Evolutionary conservation across 2,113 vertebrate genomes (phyloP).

Genomic region (Myodes glareolus): DNA sequence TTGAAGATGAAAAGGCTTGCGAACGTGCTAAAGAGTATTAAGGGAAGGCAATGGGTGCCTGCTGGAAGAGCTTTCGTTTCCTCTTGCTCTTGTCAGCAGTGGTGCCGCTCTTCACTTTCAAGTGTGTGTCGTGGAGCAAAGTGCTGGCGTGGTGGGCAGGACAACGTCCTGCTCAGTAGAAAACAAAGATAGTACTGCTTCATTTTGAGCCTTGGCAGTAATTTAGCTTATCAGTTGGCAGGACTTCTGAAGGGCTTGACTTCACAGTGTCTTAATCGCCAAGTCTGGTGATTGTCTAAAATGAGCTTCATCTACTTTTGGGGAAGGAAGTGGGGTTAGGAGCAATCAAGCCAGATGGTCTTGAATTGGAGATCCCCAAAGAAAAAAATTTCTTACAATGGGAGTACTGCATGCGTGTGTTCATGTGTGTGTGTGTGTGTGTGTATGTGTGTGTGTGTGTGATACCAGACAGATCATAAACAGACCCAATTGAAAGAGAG

Average conservation of each 20-base stretch:
- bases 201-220: slow-evolving; percentile 53
- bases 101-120: slow-evolving; percentile 40
- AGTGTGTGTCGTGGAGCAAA: slow-evolving; percentile 45
- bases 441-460: not conserved
- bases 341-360: slow-evolving; percentile 22
- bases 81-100: slow-evolving; percentile 26
- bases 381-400: not conserved
- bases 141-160: not conserved
- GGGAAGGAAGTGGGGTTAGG: not conserved
- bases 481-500: not conserved
- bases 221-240: slow-evolving; percentile 72
- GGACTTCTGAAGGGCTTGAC: slow-evolving; percentile 55
- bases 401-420: not conserved
- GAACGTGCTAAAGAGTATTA: slow-evolving; percentile 65
- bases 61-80: slow-evolving; percentile 36
- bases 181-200: slow-evolving; percentile 36
- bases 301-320: slow-evolving; percentile 42
- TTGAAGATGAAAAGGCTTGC: slow-evolving; percentile 80
- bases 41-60: slow-evolving; percentile 41
- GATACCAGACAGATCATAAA: not conserved
- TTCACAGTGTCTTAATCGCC: slow-evolving; percentile 48
- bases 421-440: not conserved
- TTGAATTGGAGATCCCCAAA: not conserved
- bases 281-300: slow-evolving; percentile 46
- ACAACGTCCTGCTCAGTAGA: not conserved